phyloP scores from a whole-genome alignment of 2,113 vertebrate species.

The Notarius quadriscutis region DNA sequence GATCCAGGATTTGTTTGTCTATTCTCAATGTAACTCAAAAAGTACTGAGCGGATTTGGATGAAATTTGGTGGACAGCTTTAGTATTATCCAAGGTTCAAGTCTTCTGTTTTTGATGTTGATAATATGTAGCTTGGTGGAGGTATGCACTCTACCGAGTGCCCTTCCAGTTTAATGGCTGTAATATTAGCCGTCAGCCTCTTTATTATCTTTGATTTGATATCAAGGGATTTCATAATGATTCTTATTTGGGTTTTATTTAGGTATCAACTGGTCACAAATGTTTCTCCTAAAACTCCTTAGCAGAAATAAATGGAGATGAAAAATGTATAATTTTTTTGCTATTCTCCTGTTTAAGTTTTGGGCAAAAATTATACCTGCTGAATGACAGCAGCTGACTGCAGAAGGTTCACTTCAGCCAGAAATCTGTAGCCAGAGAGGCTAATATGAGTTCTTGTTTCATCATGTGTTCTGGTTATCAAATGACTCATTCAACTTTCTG shows the following conservation, averaged over 20 bases:
- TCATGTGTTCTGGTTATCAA: slow-evolving; percentile 16
- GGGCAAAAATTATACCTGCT: background rate
- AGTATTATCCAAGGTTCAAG: no score
- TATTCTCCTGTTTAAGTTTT: background rate
- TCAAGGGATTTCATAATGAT: background rate
- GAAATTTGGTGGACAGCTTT: no score
- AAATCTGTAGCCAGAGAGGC: background rate
- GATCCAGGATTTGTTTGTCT: no score
- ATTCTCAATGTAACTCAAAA: no score
- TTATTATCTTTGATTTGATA: background rate
- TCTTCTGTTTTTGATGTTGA: no score
- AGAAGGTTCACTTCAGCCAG: background rate
- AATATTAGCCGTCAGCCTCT: background rate
- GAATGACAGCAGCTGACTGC: background rate
- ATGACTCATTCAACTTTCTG: slow-evolving; percentile 1
- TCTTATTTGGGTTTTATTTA: background rate
- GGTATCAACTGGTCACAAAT: no score
- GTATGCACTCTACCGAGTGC: no score
- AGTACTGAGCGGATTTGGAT: no score
- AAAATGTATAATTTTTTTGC: background rate
- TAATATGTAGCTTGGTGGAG: no score
- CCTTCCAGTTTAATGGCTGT: no score
- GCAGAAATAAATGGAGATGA: background rate
- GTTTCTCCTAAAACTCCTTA: background rate
- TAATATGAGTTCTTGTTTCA: slow-evolving; percentile 13